Evolutionary conservation across 2,113 vertebrate species (phyloP).

Genomic region (Brienomyrus longianalis): DNA sequence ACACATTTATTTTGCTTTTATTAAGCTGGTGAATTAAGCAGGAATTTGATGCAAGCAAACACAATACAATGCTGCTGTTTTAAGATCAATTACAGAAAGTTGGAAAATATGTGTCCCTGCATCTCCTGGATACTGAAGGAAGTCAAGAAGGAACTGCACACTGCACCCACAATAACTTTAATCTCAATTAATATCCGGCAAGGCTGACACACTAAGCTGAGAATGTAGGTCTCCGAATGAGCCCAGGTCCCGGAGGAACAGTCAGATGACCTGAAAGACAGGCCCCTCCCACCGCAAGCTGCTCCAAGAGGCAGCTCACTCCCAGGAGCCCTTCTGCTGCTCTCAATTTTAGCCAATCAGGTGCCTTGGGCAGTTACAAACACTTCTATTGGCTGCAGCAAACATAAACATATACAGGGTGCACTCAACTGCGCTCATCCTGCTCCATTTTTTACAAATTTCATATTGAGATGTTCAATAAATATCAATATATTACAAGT

Average conservation of each 20-base stretch:
- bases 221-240: conserved; percentile 57
- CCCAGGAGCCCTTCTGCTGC: neutral
- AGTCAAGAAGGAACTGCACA: neutral
- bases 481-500: neutral
- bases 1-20: neutral
- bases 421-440: neutral
- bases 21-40: neutral
- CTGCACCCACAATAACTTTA: neutral
- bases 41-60: neutral
- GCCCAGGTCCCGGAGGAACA: conserved; percentile 52
- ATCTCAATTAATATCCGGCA: neutral
- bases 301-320: conserved; percentile 8
- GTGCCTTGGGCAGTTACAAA: neutral
- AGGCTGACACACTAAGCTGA: conserved; percentile 36
- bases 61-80: neutral
- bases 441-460: neutral
- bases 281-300: conserved; percentile 16
- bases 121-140: neutral
- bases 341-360: neutral
- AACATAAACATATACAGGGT: neutral
- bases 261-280: conserved; percentile 46
- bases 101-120: neutral
- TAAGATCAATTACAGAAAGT: neutral
- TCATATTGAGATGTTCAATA: neutral
- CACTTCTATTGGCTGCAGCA: neutral